Base-by-base conservation (phyloP, 2,797 vertebrate genomes). In the Morelia viridis region DNA sequence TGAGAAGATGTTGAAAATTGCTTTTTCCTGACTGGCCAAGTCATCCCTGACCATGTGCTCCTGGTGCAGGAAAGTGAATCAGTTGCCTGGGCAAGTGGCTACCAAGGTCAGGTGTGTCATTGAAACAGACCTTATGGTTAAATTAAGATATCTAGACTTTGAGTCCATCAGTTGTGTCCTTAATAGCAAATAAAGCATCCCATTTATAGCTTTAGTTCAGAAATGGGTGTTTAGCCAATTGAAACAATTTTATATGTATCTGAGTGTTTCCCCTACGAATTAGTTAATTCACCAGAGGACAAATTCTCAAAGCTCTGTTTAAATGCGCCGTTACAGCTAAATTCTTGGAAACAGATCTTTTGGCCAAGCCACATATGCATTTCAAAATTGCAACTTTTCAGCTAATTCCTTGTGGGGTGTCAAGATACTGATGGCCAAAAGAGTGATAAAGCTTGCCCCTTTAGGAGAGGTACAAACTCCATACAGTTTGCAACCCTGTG, bases 281-380 rank as follows among this genome's bases (percentile, higher is more conserved):
- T 60, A 71, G 61, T 71, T 5, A 11, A 50, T 60, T 84, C n/a
- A 56, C 65, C 31, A 85, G 9, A 4, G 1, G 10, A 89, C 57
- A 65, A 31, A 26, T 31, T 88, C 58, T 46, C 76, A 92, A 85
- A 64, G 86, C 11, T 88, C 60, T 92, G 53, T 46, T 92, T 92
- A 68, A 26, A 71, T 87, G 65, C 80, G 17, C 80, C 62, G 60
- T 85, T 68, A 85, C 2, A 62, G 76, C 28, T 89, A 58, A 85
- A 68, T 87, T 87, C 35, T 91, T 35, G 35, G 53, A 87, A 71
- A 57, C 50, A 58, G 15, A 84, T 89, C 6, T 65, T 62, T 88
- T 89, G 61, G 31, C 80, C 56, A 68, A 57, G 12, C 31, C 10
- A 85, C 64, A 85, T 35, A 62, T 62, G 53, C 28, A 56, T 80